Evolutionary conservation across 2,888 invertebrate species (phyloP), one percentile per base, ranked within the genome.

Genomic region (Eutolmus rufibarbis): DNA sequence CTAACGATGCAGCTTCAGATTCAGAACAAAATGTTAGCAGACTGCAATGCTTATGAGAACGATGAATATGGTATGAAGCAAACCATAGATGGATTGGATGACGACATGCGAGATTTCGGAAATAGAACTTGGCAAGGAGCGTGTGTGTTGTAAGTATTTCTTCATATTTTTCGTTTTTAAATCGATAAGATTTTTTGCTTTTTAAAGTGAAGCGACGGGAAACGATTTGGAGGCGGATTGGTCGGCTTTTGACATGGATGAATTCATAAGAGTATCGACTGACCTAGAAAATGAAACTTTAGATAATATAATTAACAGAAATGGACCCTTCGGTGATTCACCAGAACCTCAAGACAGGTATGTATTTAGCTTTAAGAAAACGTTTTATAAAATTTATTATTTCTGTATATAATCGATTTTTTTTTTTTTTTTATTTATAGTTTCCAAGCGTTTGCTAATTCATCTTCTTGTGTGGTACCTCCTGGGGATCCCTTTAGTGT

Each of bases 11-110:
- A 91, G 76, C 90, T 92, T 82, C 90, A 90, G 79, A 90, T 90
- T 87, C 93, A 93, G 89, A 91, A 87, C 23, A 91, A 91, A 89
- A 90, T 91, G 88, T 89, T 93, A 89, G 93, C 92, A 57, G 90
- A 92, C 89, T 92, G 92, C 87, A 91, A 92, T 90, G 91, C 92
- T n/a, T 91, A 91, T 86, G 91, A 91, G 85, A 28, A 28, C 5
- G 66, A 66, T 8, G 66, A 66, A 66, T 66, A 66, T 28, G 28
- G 9, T 28, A 23, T 23, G 28, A 66, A 66, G 1, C 28, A 23
- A 66, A 19, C 12, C 19, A 66, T 66, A 23, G 66, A 23, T 66
- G 40, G 40, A 40, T 66, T 66, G 28, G 28, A 28, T 66, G 66
- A 66, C 8, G 66, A 66, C 14, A 66, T 66, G 66, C 66, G 19